Evolutionary conservation across 2,797 vertebrate species (phyloP).

Genomic region (Eospalax fontanierii): DNA sequence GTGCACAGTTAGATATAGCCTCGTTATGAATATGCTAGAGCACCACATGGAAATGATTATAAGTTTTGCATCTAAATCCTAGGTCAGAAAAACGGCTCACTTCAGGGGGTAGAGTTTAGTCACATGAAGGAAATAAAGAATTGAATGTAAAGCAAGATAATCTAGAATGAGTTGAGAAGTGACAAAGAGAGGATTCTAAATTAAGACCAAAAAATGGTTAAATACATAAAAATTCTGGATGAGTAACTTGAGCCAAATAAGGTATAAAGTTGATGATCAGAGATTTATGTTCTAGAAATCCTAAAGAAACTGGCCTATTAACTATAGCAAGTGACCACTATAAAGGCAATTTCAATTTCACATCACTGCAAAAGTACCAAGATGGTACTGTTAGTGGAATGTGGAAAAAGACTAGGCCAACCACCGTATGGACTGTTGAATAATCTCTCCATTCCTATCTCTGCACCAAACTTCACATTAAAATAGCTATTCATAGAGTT

Average conservation of each 20-base stretch:
- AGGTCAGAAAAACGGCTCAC: not conserved
- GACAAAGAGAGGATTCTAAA: not conserved
- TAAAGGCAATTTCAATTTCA: not conserved
- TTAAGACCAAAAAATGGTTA: not conserved
- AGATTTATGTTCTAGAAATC: not conserved
- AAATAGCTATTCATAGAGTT: not conserved
- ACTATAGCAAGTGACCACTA: not conserved
- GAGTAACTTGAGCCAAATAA: not conserved
- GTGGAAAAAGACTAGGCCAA: not conserved
- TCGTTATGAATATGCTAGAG: not conserved
- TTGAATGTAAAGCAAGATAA: not conserved
- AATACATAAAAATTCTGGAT: not conserved
- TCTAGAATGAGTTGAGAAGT: constrained; percentile 3
- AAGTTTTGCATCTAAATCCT: not conserved
- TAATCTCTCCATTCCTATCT: not conserved
- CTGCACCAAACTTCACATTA: not conserved
- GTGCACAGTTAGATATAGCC: not conserved
- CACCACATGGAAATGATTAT: not conserved
- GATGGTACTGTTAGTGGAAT: not conserved
- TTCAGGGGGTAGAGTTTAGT: not conserved
- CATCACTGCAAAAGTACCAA: not conserved
- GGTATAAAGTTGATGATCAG: not conserved
- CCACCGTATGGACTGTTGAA: not conserved
- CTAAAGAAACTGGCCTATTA: not conserved
- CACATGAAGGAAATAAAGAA: not conserved